phyloP scores from a whole-genome alignment of 1,140 invertebrate species.

The Drosophila lacertosa region DNA sequence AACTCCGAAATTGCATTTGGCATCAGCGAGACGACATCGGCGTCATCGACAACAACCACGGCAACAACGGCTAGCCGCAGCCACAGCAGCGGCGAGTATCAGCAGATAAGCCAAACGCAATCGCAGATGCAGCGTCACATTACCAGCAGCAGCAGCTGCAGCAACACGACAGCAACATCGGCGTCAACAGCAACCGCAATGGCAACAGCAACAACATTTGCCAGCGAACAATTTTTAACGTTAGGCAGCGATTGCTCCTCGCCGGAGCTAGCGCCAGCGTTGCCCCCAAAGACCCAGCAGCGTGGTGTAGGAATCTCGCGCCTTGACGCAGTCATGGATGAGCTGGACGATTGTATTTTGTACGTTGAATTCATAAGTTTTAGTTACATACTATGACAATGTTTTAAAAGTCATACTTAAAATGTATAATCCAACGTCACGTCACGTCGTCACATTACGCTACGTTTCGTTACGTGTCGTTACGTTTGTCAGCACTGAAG shows the following conservation, averaged over 20 bases:
- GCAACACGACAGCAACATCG: constrained; percentile 34
- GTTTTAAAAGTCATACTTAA: too few species aligned
- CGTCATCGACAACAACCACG: constrained; percentile 32
- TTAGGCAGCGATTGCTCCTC: constrained; percentile 26
- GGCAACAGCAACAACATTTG: constrained; percentile 16
- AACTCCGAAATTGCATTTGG: constrained; percentile 70
- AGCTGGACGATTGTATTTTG: constrained; percentile 84
- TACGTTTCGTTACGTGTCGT: too few species aligned
- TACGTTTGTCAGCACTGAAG: too few species aligned
- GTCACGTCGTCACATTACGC: too few species aligned
- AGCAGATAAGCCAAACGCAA: constrained; percentile 54
- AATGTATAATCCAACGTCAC: too few species aligned
- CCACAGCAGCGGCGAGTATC: constrained; percentile 49
- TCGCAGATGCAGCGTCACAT: constrained; percentile 40
- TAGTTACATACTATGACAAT: too few species aligned
- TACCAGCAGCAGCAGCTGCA: constrained; percentile 35
- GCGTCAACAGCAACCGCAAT: constrained; percentile 16
- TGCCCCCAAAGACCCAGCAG: constrained; percentile 87
- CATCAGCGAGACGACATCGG: constrained; percentile 50
- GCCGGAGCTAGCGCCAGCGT: constrained; percentile 86
- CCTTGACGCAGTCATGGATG: constrained; percentile 88
- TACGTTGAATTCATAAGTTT: constrained; percentile 1
- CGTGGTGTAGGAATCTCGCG: constrained; percentile 84
- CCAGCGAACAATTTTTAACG: constrained; percentile 46
- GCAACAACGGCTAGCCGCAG: constrained; percentile 26